Base-by-base conservation (phyloP, 1,140 invertebrate genomes). In the Sitodiplosis mosellana region DNA sequence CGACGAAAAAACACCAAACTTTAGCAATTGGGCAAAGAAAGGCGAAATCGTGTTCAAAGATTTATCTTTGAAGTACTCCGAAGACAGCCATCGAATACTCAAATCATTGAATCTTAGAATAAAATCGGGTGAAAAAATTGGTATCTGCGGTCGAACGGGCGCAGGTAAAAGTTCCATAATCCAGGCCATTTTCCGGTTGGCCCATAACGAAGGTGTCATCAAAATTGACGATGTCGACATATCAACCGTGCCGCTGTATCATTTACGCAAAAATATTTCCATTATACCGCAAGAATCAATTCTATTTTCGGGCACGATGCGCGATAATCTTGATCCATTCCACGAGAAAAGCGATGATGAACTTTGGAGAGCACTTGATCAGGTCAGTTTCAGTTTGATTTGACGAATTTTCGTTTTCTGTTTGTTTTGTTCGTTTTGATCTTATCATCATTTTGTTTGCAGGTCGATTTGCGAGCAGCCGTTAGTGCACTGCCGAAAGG, bases 241-340 rank as follows among this genome's bases (percentile, higher is more conserved):
- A 0, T 59, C 60, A 12, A 58, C 60, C 7, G 60, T 80, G 2
- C 75, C 76, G 2, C 64, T 83, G 5, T 67, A 73, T 38, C 62
- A 72, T 36, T 69, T 84, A 48, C 61, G 81, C 10, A 63, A 65
- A 14, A 67, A 70, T 15, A 65, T 84, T 27, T 77, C 78, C 6
- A 80, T 82, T 34, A 75, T 84, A 52, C 81, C 81, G 20, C 81
- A 83, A 64, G 73, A 71, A 4, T 78, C 81, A n/a, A 72, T 83
- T 20, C 59, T 83, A 14, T 84, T 83, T 61, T 75, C 73, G 15
- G 78, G 74, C 12, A 67, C 68, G 11, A 55, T 81, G 17, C 56
- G 81, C 7, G 72, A 75, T 54, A 84, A 84, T 61, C 61, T 85
- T 12, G 81, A 84, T 64, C 81, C 81, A 0, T 76, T 74, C 57